phyloP scores from a whole-genome alignment of 2,113 vertebrate genomes.

The Riparia riparia region DNA sequence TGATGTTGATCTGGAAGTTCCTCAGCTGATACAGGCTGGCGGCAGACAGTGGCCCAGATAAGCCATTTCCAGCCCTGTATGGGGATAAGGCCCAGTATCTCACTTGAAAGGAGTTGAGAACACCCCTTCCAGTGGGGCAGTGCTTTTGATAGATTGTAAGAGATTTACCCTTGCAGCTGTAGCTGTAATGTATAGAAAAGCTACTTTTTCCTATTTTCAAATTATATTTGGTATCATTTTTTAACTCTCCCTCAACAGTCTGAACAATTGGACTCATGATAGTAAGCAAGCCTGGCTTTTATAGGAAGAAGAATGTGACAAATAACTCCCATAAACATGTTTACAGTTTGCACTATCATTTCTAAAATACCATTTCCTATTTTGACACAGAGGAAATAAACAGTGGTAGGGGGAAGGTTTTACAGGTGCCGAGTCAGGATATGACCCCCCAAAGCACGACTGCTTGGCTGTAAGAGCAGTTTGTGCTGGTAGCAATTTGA shows the following conservation, averaged over 20 bases:
- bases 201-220: slow-evolving; percentile 15
- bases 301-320: slow-evolving; percentile 31
- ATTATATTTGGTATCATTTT: not conserved
- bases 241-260: slow-evolving; percentile 9
- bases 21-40: not conserved
- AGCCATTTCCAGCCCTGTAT: not conserved
- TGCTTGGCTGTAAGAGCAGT: not conserved
- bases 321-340: slow-evolving; percentile 1
- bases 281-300: slow-evolving; percentile 19
- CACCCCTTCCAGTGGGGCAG: not conserved
- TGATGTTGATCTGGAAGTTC: not conserved
- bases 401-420: not conserved
- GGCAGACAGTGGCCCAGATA: not conserved
- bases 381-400: not conserved
- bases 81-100: not conserved
- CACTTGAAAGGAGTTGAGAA: not conserved
- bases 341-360: slow-evolving; percentile 24
- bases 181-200: slow-evolving; percentile 13
- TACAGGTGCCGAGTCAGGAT: not conserved
- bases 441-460: not conserved
- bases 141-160: slow-evolving; percentile 2
- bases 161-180: slow-evolving; percentile 21
- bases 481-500: not conserved
- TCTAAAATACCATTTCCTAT: not conserved
- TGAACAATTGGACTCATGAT: slow-evolving; percentile 15